Evolutionary conservation across 2,113 vertebrate genomes (phyloP).

Genomic region (Campylorhamphus procurvoides): DNA sequence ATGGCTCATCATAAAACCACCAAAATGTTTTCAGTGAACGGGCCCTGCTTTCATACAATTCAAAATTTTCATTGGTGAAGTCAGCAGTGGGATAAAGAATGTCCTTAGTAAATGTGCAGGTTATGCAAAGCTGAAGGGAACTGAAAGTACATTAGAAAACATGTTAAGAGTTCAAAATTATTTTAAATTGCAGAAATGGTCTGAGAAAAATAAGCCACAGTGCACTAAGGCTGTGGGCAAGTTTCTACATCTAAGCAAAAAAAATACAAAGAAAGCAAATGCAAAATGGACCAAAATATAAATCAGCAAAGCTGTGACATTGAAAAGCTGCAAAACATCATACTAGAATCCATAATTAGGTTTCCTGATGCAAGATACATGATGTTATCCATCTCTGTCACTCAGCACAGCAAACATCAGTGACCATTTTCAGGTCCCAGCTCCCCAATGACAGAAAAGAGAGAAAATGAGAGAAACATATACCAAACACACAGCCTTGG

Average conservation of each 20-base stretch:
- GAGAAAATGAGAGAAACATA: no score
- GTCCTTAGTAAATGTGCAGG: not conserved
- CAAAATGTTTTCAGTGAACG: not conserved
- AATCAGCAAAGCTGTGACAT: not conserved
- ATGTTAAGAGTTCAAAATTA: not conserved
- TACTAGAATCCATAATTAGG: not conserved
- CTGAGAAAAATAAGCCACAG: not conserved
- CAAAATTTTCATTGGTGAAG: not conserved
- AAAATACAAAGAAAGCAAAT: not conserved
- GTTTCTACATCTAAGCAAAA: not conserved
- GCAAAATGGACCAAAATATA: not conserved
- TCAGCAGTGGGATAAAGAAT: not conserved
- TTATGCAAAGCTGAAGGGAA: not conserved
- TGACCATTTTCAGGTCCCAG: not conserved
- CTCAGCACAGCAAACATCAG: not conserved
- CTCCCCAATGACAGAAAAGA: not conserved
- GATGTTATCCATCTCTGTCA: not conserved
- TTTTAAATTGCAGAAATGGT: not conserved
- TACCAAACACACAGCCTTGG: not conserved
- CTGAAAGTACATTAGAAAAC: not conserved
- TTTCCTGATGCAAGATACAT: not conserved
- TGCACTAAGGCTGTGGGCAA: not conserved
- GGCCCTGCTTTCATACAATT: not conserved
- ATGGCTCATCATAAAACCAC: not conserved
- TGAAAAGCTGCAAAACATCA: not conserved